Conservation (phyloP, 1,140 invertebrate genomes). For the Leptopilina boulardi region DNA sequence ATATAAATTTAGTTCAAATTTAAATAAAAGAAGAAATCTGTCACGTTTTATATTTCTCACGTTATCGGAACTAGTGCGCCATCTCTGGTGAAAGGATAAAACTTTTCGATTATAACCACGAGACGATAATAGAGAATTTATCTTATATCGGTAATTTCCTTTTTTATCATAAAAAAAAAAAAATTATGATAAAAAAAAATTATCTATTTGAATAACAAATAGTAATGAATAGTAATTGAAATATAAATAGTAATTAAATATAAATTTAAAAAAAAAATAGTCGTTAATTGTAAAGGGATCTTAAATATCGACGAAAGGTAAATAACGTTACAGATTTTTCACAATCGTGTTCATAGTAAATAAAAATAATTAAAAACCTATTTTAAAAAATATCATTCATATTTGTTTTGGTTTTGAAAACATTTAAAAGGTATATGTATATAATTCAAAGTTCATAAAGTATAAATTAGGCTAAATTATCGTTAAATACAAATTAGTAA, state of each 20-base stretch:
- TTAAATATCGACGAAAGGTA: conserved; percentile 6
- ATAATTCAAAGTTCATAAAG: too few species aligned
- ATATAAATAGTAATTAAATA: neutral
- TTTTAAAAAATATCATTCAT: too few species aligned
- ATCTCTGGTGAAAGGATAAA: neutral
- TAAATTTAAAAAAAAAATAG: neutral
- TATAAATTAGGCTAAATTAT: too few species aligned
- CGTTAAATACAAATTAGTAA: neutral
- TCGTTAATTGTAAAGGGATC: neutral
- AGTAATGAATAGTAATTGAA: neutral
- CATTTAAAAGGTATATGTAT: too few species aligned
- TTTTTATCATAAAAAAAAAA: neutral
- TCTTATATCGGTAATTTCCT: neutral
- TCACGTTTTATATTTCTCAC: too few species aligned
- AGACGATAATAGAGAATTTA: neutral
- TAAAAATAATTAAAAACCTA: conserved; percentile 12
- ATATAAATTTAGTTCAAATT: too few species aligned
- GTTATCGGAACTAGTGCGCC: neutral
- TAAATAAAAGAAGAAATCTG: too few species aligned
- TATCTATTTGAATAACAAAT: too few species aligned
- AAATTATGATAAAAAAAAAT: neutral
- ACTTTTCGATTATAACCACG: neutral
- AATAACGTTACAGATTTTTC: conserved; percentile 18
- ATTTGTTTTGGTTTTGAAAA: too few species aligned
- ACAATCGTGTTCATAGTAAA: too few species aligned